phyloP scores from a whole-genome alignment of 2,888 invertebrate genomes.

The Schizaphis graminum region DNA sequence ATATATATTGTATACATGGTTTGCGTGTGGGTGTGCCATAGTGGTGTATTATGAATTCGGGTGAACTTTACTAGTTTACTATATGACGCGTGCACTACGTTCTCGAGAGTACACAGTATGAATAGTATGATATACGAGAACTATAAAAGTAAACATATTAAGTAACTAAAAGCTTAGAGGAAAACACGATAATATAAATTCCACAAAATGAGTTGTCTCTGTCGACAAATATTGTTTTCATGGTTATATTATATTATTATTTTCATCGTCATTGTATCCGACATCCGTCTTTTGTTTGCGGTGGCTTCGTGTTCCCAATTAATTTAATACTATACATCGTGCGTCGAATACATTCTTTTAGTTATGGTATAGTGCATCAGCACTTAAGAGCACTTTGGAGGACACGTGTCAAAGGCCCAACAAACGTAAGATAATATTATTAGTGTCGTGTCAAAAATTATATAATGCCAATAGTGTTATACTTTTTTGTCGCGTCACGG shows the following conservation, averaged over 20 bases:
- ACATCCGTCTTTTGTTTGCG: neutral
- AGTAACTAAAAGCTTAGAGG: neutral
- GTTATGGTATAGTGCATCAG: no score
- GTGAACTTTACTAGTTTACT: no score
- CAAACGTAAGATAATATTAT: neutral
- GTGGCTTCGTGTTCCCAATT: neutral
- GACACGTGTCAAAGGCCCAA: neutral
- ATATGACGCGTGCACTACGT: neutral
- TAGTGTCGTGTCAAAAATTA: neutral
- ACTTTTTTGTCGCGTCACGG: neutral
- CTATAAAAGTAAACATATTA: neutral
- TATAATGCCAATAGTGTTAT: neutral
- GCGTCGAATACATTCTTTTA: neutral
- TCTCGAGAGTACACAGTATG: neutral
- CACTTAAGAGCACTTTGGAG: neutral
- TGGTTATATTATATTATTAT: neutral
- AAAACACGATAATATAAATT: neutral
- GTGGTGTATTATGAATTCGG: no score
- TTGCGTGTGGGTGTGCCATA: no score
- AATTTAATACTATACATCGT: neutral
- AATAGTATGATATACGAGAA: neutral
- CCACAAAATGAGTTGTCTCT: neutral
- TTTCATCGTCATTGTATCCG: neutral
- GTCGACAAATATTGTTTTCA: neutral
- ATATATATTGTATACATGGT: no score